phyloP scores from a whole-genome alignment of 2,888 invertebrate genomes.

The Latheticus oryzae region DNA sequence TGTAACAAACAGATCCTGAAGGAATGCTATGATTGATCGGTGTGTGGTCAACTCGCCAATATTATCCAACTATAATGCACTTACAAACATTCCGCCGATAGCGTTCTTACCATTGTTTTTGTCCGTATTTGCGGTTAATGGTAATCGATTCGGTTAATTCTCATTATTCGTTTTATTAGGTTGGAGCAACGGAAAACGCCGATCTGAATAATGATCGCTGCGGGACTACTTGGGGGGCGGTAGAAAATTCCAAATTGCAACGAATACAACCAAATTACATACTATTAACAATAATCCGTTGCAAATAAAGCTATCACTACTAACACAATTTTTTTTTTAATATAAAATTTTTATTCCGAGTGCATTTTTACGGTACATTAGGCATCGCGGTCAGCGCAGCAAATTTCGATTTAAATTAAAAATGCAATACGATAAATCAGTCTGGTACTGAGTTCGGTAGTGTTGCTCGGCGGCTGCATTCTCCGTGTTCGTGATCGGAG shows the following conservation, averaged over 20 bases:
- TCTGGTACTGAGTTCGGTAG: constrained; percentile 44
- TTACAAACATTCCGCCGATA: constrained; percentile 58
- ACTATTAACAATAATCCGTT: no score
- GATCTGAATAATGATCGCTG: constrained; percentile 29
- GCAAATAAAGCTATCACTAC: no score
- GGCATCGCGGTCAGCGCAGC: constrained; percentile 48
- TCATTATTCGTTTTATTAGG: constrained; percentile 54
- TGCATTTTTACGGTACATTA: constrained; percentile 51
- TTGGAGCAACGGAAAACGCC: constrained; percentile 18
- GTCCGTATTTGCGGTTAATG: constrained; percentile 57
- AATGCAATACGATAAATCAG: constrained; percentile 53
- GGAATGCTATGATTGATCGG: constrained; percentile 57
- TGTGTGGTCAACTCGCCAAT: constrained; percentile 56
- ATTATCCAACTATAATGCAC: constrained; percentile 49
- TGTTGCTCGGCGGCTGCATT: constrained; percentile 46
- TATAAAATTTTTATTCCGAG: constrained; percentile 15
- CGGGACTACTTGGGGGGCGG: constrained; percentile 16
- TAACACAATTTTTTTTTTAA: no score
- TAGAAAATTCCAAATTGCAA: constrained; percentile 4
- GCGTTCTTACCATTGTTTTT: constrained; percentile 57
- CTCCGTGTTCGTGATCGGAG: constrained; percentile 49
- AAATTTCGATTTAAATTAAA: constrained; percentile 54
- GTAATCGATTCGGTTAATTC: constrained; percentile 62
- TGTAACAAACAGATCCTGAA: constrained; percentile 32
- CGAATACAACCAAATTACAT: no score